Conservation (phyloP, 1,140 invertebrate genomes). For the Subanguina moxae region DNA sequence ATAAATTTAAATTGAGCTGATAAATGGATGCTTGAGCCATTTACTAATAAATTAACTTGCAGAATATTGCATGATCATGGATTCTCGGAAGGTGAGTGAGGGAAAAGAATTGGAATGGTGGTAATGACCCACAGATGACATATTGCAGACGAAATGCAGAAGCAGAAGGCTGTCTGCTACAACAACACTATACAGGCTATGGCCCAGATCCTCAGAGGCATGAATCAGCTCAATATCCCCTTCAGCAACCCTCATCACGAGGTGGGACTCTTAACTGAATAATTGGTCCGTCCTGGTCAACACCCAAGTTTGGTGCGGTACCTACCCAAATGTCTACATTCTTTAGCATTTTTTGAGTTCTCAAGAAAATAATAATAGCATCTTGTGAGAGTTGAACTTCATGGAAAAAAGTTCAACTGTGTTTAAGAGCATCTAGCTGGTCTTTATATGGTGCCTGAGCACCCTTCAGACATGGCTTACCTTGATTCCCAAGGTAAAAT, state of each 20-base stretch:
- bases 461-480: too few species aligned
- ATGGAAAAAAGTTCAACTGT: too few species aligned
- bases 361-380: too few species aligned
- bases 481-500: too few species aligned
- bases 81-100: slow-evolving; percentile 34
- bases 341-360: not conserved
- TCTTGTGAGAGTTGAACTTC: too few species aligned
- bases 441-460: too few species aligned
- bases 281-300: not conserved
- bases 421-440: too few species aligned
- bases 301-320: not conserved
- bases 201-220: slow-evolving; percentile 43
- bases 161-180: slow-evolving; percentile 46
- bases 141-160: slow-evolving; percentile 37
- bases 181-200: slow-evolving; percentile 50
- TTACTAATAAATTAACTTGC: not conserved
- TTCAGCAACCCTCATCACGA: slow-evolving; percentile 36
- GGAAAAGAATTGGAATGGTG: too few species aligned
- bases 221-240: slow-evolving; percentile 41
- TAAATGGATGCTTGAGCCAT: not conserved
- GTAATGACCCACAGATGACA: not conserved
- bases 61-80: slow-evolving; percentile 50
- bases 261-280: slow-evolving; percentile 2
- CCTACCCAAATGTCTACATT: too few species aligned
- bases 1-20: not conserved